phyloP scores from a whole-genome alignment of 2,113 vertebrate genomes.

The Podiceps cristatus region DNA sequence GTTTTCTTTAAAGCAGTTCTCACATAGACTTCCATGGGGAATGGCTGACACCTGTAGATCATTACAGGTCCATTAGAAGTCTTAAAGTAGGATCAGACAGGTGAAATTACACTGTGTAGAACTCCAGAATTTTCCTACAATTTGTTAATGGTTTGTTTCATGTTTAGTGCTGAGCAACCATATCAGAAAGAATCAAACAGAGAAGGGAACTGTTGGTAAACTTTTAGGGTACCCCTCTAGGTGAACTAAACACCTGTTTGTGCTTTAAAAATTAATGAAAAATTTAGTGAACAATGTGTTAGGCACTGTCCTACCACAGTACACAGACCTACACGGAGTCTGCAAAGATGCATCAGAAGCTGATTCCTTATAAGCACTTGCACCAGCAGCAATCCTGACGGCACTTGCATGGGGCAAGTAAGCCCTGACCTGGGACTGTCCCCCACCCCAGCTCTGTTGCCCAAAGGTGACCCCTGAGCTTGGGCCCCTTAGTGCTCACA shows the following conservation, averaged over 20 bases:
- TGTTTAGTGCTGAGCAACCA: neutral
- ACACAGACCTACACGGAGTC: fast-evolving
- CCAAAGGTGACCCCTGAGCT: neutral
- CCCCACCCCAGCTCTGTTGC: neutral
- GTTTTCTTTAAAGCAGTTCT: neutral
- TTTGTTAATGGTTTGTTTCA: neutral
- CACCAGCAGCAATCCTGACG: neutral
- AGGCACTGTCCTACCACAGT: neutral
- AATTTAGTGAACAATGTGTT: neutral
- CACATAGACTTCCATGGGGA: neutral
- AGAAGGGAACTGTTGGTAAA: neutral
- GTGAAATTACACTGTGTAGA: neutral
- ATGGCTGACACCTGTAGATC: neutral
- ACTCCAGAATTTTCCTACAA: neutral
- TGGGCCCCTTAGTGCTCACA: neutral
- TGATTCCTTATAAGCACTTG: neutral
- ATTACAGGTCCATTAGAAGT: neutral
- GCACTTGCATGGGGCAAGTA: neutral
- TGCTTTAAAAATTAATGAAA: neutral
- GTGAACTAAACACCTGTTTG: neutral
- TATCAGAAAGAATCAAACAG: neutral
- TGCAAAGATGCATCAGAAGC: neutral
- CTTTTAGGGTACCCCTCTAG: neutral
- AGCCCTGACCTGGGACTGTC: neutral
- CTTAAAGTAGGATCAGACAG: neutral